phyloP scores from a whole-genome alignment of 30 jellyfish, hydroid and myxozoan genomes.

The Mastigias papua region DNA sequence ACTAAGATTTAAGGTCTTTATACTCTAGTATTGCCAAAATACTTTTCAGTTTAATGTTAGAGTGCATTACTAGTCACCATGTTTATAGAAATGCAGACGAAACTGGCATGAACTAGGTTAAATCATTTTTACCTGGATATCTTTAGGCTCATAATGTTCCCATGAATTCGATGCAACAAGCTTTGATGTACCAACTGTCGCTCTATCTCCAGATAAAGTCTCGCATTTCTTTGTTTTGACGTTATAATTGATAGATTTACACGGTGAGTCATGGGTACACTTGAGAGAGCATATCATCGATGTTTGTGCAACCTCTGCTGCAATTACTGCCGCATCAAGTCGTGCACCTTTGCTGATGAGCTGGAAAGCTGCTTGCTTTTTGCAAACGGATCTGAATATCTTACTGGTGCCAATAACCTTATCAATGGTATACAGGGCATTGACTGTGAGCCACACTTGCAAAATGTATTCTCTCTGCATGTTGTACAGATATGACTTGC shows the following conservation, averaged over 20 bases:
- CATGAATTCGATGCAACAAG: background rate
- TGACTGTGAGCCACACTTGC: too few relatives aligned
- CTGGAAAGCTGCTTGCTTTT: background rate
- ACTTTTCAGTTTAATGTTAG: too few relatives aligned
- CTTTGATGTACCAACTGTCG: background rate
- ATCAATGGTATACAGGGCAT: background rate
- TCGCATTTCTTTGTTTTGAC: background rate
- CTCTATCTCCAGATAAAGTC: background rate
- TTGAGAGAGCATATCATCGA: background rate
- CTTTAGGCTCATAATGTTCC: conserved; percentile 23
- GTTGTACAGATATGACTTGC: too few relatives aligned
- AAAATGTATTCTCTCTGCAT: too few relatives aligned
- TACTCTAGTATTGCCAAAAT: too few relatives aligned
- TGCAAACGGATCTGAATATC: background rate
- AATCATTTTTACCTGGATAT: background rate
- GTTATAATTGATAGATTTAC: conserved; percentile 11
- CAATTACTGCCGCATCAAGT: background rate
- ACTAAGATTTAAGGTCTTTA: too few relatives aligned
- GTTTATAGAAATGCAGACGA: too few relatives aligned
- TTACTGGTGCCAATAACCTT: background rate
- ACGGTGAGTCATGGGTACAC: background rate
- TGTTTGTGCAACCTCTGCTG: background rate
- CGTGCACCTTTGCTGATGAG: background rate
- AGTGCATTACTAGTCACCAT: too few relatives aligned
- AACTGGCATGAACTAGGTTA: too few relatives aligned